Conservation (phyloP, 2,888 invertebrate genomes). For the Fragum whitleyi region DNA sequence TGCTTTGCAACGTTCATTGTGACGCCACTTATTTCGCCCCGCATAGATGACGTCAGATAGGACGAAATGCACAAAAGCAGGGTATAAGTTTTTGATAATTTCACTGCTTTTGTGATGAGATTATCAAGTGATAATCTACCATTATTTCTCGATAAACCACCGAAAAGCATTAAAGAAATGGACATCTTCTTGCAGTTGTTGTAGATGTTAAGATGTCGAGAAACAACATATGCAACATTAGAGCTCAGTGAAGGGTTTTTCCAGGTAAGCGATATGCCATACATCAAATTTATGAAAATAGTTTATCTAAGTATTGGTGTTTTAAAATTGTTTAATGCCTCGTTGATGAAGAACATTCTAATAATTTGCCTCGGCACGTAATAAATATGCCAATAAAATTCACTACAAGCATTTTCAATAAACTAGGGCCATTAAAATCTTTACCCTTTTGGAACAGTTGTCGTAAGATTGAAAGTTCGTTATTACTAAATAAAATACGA, state of each 20-base stretch:
- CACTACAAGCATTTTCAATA: slow-evolving; percentile 31
- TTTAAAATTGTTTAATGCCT: slow-evolving; percentile 7
- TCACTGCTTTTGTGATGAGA: too few species aligned
- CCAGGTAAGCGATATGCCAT: slow-evolving; percentile 18
- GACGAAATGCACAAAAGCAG: too few species aligned
- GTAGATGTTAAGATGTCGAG: too few species aligned
- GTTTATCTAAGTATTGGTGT: slow-evolving; percentile 18
- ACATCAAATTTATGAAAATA: slow-evolving; percentile 20
- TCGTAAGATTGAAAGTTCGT: background rate
- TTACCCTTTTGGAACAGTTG: background rate
- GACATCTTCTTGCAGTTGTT: too few species aligned
- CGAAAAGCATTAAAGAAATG: too few species aligned
- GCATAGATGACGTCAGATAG: too few species aligned
- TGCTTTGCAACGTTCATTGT: too few species aligned
- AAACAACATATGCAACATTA: too few species aligned
- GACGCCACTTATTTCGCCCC: too few species aligned
- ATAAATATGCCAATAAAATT: slow-evolving; percentile 28
- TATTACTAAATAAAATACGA: background rate
- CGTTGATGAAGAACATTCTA: slow-evolving; percentile 20
- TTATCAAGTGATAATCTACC: too few species aligned
- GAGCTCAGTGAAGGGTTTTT: background rate
- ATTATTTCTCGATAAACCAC: too few species aligned
- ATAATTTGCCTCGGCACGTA: slow-evolving; percentile 22
- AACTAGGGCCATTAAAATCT: background rate
- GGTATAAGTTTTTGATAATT: too few species aligned